A percentile compares a stretch with the other conserved stretches of the same genome.
phyloP scores from a whole-genome alignment of 2,888 invertebrate species.

The Hypsopygia costalis region DNA sequence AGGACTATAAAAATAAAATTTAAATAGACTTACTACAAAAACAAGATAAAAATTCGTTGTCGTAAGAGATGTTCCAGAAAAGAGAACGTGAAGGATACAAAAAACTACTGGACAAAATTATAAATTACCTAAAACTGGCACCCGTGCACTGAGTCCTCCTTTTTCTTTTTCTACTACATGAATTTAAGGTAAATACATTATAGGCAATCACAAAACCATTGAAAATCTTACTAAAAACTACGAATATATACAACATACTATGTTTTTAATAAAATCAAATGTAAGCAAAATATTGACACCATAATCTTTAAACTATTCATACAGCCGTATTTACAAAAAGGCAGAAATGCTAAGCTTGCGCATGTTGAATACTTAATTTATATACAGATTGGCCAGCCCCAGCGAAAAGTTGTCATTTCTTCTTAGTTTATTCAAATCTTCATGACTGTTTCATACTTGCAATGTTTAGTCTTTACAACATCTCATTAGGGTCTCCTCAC shows the following conservation, averaged over 20 bases:
- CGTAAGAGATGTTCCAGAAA: constrained; percentile 75
- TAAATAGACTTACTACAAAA: constrained; percentile 25
- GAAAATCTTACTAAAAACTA: not conserved
- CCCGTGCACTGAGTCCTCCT: not conserved
- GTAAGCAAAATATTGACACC: constrained; percentile 3
- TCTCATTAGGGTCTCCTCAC: constrained; percentile 28
- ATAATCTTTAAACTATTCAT: constrained; percentile 7
- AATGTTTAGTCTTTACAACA: not conserved
- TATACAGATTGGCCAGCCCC: constrained; percentile 57
- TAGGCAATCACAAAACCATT: no score
- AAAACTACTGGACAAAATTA: not conserved
- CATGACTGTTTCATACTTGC: no score
- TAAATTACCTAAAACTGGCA: not conserved
- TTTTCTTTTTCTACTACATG: not conserved
- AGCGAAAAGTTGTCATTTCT: constrained; percentile 31
- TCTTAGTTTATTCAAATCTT: not conserved
- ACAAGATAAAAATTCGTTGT: constrained; percentile 29
- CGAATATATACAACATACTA: not conserved
- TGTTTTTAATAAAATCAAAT: constrained; percentile 1
- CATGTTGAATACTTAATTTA: constrained; percentile 30
- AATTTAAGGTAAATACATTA: not conserved
- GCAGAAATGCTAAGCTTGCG: constrained; percentile 43
- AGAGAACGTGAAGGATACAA: constrained; percentile 19
- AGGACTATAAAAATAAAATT: constrained; percentile 19
- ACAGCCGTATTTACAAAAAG: constrained; percentile 44